Evolutionary conservation across 2,113 vertebrate genomes (phyloP).

Genomic region (Gallinago undulata): DNA sequence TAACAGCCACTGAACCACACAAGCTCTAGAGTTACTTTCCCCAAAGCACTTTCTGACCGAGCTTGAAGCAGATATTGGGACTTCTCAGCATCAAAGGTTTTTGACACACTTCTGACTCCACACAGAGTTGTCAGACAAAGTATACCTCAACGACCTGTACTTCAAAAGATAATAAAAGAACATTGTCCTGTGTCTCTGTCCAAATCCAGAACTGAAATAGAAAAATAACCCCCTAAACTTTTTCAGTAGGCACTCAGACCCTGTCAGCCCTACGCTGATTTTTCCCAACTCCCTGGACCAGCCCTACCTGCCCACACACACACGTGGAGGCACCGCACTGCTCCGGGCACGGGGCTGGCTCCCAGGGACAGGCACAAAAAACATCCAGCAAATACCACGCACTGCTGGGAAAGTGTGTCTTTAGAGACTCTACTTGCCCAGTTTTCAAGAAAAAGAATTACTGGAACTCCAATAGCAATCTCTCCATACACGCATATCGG

Average conservation of each 20-base stretch:
- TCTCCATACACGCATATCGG: not conserved
- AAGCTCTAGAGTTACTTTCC: not conserved
- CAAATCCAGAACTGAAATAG: not conserved
- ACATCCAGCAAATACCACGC: not conserved
- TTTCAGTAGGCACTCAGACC: not conserved
- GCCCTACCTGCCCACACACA: not conserved
- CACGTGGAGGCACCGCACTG: rapidly evolving
- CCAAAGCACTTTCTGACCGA: not conserved
- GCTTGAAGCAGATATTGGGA: not conserved
- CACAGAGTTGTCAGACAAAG: not conserved
- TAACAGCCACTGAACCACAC: not conserved
- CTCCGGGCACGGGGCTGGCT: not conserved
- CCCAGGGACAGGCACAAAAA: not conserved
- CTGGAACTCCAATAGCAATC: not conserved
- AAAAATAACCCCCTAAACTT: not conserved
- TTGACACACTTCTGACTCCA: not conserved
- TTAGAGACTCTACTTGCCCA: not conserved
- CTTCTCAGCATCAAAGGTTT: not conserved
- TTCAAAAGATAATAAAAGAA: not conserved
- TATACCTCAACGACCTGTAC: not conserved
- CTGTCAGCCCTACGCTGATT: not conserved
- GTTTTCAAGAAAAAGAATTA: not conserved
- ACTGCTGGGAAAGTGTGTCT: not conserved
- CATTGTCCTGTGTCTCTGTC: not conserved
- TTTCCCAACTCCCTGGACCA: not conserved